Evolutionary conservation across 2,797 vertebrate genomes (phyloP), one percentile per base, ranked within the genome.

Genomic region (Gymnoscopelus braueri): DNA sequence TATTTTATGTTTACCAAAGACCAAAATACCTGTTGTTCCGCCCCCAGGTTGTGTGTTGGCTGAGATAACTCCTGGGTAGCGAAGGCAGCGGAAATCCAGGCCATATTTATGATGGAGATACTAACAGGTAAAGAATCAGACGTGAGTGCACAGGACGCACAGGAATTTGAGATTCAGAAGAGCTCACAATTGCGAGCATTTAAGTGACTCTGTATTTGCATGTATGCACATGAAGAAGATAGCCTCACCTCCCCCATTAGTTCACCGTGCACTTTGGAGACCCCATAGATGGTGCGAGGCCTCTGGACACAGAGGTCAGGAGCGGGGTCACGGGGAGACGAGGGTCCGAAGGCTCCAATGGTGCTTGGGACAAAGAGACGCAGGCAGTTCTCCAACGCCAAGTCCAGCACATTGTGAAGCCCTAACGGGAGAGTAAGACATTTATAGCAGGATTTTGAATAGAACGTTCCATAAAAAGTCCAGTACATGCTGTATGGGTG

Each of bases 51-150:
- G 78, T 1, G 91, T 91, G 83, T 90, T 91, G 57, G 91, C 90
- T 15, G 93, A 95, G 84, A 95, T 92, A 19, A 95, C 92, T 49
- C 93, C 93, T 11, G 93, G 94, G 82, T 95, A 95, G 71, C 93
- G 92, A 29, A 95, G 84, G 78, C 93, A 94, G 71, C 94, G 93
- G 79, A 95, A 95, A 77, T 95, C 93, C 80, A 95, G 75, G 19
- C 93, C 93, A 54, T 93, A 93, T 85, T 95, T 95, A 84, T 94
- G 93, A 86, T 95, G 93, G 63, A 94, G 92, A 81, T 94, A 94
- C 94, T 94, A 62, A 52, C n/a, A 75, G 15, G 82, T 58, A 83
- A 26, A 78, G 13, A 71, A 26, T 24, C 4, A 39, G 26, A 63
- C 32, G 74, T 3, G 24, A 50, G 2, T 65, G 51, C 26, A 7